Percentiles rank a stretch among this genome's conserved stretches.
These are phyloP conservation scores for Numenius arquata DNA, from an alignment of 2,113 vertebrate species.

Conservation along the genomic window DNA sequence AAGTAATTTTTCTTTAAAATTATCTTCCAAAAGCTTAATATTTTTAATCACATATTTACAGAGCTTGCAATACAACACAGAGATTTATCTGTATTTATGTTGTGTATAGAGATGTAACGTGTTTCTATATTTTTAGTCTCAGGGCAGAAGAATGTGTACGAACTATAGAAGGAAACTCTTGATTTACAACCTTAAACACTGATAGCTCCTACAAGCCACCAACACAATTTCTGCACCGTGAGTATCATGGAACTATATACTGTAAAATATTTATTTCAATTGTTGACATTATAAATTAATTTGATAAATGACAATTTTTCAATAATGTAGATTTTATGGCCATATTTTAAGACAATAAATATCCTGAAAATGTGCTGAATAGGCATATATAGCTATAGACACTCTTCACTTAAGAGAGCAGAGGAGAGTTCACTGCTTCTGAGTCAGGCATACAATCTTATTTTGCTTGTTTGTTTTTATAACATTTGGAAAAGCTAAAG, in stretches of 20 bases:
- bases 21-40: neutral
- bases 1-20: neutral
- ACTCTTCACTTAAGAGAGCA: neutral
- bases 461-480: neutral
- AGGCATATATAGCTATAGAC: neutral
- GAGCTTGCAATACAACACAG: neutral
- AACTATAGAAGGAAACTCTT: neutral
- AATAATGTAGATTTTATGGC: neutral
- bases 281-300: neutral
- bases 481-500: neutral
- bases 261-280: neutral
- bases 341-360: neutral
- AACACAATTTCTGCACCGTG: neutral
- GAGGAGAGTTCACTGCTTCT: neutral
- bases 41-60: neutral
- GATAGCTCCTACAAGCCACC: neutral
- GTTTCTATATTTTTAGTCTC: neutral
- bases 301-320: neutral
- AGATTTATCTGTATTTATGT: neutral
- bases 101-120: neutral
- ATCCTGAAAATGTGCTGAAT: neutral
- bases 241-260: neutral
- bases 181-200: neutral
- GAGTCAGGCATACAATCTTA: neutral
- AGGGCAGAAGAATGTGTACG: neutral